Percentiles rank a stretch among this genome's conserved stretches.
Evolutionary conservation across 2,888 invertebrate species (phyloP).

Genomic region (Seladonia tumulorum): DNA sequence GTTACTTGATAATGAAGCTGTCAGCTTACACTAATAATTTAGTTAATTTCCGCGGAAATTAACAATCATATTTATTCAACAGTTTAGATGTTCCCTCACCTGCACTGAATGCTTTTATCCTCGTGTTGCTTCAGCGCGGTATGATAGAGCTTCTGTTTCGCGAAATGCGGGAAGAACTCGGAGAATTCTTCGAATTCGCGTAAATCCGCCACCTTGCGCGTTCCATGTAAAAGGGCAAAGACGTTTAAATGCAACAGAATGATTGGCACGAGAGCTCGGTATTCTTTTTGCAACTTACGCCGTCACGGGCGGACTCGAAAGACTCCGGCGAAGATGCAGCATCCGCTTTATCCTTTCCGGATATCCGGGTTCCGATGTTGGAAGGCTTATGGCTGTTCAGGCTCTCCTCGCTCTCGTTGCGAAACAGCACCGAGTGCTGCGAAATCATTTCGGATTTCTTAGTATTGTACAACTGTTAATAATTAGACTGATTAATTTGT

Average conservation of each 20-base stretch:
- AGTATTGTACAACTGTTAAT: neutral
- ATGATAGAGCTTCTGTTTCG: constrained; percentile 94
- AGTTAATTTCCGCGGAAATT: too few species aligned
- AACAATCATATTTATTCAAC: neutral
- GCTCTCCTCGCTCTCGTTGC: constrained; percentile 89
- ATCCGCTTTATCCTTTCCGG: constrained; percentile 83
- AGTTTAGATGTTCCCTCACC: constrained; percentile 79
- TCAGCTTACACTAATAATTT: too few species aligned
- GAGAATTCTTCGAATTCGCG: constrained; percentile 95
- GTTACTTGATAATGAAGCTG: too few species aligned
- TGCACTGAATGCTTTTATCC: constrained; percentile 89
- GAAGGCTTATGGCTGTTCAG: constrained; percentile 84
- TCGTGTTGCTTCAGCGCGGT: constrained; percentile 93
- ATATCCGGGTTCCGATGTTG: constrained; percentile 84
- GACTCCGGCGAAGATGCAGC: constrained; percentile 95
- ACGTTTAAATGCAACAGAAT: neutral
- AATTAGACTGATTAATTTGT: too few species aligned
- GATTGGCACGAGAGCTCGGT: neutral
- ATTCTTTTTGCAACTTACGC: constrained; percentile 84
- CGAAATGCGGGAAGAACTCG: constrained; percentile 91
- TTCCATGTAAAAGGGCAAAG: neutral
- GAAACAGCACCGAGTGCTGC: constrained; percentile 94
- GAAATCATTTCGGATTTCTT: neutral
- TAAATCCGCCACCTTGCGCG: constrained; percentile 91
- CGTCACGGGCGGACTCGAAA: constrained; percentile 97